These are phyloP conservation scores for Drosophila baimaii DNA, from an alignment of 1,140 invertebrate species.

Conservation along the genomic window DNA sequence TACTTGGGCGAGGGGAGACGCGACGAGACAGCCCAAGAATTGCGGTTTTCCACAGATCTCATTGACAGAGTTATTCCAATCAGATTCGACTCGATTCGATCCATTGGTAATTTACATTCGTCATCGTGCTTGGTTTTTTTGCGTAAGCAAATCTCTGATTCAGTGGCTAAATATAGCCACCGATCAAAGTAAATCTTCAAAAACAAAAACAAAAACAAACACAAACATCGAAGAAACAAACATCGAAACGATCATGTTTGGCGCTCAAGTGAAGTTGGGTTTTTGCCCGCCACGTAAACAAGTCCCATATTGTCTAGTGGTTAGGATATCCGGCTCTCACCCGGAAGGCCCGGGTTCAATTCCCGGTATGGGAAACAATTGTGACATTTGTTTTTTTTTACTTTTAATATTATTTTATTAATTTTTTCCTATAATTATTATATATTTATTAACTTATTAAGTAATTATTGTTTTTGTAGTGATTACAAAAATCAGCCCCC, in stretches of 20 bases:
- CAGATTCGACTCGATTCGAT: constrained; percentile 2
- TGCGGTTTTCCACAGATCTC: constrained; percentile 26
- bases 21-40: background rate
- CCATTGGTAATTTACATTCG: constrained; percentile 31
- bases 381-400: background rate
- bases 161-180: constrained; percentile 17
- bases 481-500: too few relatives aligned
- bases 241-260: constrained; percentile 16
- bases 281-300: constrained; percentile 15
- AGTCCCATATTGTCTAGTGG: constrained; percentile 88
- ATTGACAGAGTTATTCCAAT: constrained; percentile 20
- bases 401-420: background rate
- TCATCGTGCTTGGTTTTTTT: constrained; percentile 18
- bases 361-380: constrained; percentile 90
- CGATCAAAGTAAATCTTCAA: constrained; percentile 12
- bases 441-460: background rate
- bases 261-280: background rate
- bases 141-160: constrained; percentile 18
- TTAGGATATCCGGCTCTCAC: constrained; percentile 94
- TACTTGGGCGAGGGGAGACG: constrained; percentile 38
- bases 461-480: background rate
- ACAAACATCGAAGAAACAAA: background rate
- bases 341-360: constrained; percentile 93
- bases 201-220: constrained; percentile 3
- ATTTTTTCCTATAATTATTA: too few relatives aligned